phyloP scores from a whole-genome alignment of 2,797 vertebrate genomes.

The Acipenser ruthenus region DNA sequence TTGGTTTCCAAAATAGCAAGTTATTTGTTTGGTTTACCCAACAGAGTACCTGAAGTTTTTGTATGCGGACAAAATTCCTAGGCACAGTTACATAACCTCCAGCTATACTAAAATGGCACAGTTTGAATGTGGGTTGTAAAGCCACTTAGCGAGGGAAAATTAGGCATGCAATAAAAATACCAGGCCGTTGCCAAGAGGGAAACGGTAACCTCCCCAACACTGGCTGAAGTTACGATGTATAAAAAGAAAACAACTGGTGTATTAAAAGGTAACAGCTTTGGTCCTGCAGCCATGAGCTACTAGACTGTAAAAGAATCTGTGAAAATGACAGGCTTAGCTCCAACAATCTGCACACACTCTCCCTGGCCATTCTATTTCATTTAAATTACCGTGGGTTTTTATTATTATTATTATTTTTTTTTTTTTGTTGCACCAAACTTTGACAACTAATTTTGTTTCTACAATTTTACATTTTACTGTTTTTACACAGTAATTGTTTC shows the following conservation, averaged over 20 bases:
- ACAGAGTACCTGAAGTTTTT: slow-evolving; percentile 17
- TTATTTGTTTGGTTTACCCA: slow-evolving; percentile 30
- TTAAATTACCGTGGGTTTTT: background rate
- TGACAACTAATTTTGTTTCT: too few relatives aligned
- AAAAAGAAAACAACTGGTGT: slow-evolving; percentile 52
- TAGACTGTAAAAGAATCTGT: slow-evolving; percentile 37
- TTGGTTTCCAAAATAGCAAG: slow-evolving; percentile 17
- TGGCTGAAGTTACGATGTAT: slow-evolving; percentile 39
- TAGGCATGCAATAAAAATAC: slow-evolving; percentile 39
- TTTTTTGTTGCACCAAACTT: too few relatives aligned
- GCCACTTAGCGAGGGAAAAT: slow-evolving; percentile 36
- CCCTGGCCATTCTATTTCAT: too few relatives aligned
- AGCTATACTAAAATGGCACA: slow-evolving; percentile 31
- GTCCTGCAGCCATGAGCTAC: slow-evolving; percentile 42
- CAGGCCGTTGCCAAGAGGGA: slow-evolving; percentile 35
- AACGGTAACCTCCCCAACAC: slow-evolving; percentile 42
- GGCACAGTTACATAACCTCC: slow-evolving; percentile 40
- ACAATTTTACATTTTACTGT: too few relatives aligned
- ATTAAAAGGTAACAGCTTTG: slow-evolving; percentile 51
- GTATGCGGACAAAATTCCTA: slow-evolving; percentile 21
- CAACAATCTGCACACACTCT: background rate
- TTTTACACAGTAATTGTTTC: too few relatives aligned
- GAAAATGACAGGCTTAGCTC: slow-evolving; percentile 15
- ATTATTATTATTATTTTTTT: background rate
- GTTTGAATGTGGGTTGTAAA: slow-evolving; percentile 36